Evolutionary conservation across 2,888 invertebrate species (phyloP).

Genomic region (Cantharis lateralis): DNA sequence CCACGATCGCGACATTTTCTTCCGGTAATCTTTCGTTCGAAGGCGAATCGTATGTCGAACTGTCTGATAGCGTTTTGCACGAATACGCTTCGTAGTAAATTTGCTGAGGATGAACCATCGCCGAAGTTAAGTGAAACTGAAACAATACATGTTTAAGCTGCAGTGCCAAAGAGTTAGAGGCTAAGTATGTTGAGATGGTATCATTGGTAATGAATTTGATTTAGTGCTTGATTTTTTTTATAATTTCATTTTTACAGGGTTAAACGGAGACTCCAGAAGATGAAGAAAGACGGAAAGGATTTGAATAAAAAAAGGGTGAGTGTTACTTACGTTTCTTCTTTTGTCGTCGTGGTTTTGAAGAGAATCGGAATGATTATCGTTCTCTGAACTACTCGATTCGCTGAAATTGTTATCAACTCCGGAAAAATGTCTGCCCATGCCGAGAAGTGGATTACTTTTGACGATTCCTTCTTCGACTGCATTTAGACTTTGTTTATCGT

Average conservation of each 20-base stretch:
- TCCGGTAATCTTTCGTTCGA: slow-evolving; percentile 76
- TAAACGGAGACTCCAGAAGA: no score
- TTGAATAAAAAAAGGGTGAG: no score
- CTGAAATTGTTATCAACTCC: slow-evolving; percentile 58
- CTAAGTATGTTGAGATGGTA: no score
- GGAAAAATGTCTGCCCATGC: slow-evolving; percentile 66
- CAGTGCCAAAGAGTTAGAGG: no score
- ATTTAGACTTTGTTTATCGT: slow-evolving; percentile 47
- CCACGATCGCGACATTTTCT: slow-evolving; percentile 84
- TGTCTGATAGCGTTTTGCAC: slow-evolving; percentile 20
- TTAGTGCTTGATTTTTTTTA: no score
- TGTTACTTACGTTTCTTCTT: slow-evolving; percentile 49
- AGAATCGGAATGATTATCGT: slow-evolving; percentile 62
- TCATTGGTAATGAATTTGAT: no score
- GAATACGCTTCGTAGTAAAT: slow-evolving; percentile 21
- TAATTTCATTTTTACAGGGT: no score
- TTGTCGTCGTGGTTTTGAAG: slow-evolving; percentile 49
- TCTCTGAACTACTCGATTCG: slow-evolving; percentile 70
- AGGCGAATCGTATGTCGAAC: slow-evolving; percentile 44
- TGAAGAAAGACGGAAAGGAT: no score
- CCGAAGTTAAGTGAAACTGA: slow-evolving; percentile 68
- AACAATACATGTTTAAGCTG: no score
- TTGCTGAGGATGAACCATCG: slow-evolving; percentile 69
- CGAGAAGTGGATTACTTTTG: slow-evolving; percentile 77
- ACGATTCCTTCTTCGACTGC: slow-evolving; percentile 70